Conservation (phyloP, 2,113 vertebrate species). For the Vanacampus margaritifer region DNA sequence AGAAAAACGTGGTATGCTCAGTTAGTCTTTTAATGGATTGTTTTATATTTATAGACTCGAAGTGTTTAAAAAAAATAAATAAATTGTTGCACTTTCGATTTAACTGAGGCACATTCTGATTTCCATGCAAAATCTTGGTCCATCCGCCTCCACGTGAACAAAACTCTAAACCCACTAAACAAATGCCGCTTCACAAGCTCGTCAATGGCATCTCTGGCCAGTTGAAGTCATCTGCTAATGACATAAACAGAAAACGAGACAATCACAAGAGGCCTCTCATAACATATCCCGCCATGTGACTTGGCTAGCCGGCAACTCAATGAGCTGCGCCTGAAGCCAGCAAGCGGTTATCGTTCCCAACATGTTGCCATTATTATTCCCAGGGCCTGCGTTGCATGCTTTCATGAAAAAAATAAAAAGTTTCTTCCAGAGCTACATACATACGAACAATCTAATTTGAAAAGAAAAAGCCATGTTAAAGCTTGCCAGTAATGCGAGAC, state of each 20-base stretch:
- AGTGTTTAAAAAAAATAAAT: no score
- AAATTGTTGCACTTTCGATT: no score
- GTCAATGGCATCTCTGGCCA: background rate
- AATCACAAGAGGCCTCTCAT: background rate
- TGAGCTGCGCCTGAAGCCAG: background rate
- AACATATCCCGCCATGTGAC: background rate
- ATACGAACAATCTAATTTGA: background rate
- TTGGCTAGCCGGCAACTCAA: background rate
- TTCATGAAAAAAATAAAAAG: background rate
- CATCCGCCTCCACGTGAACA: background rate
- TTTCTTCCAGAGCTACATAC: background rate
- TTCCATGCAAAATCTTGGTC: no score
- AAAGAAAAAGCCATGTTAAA: background rate
- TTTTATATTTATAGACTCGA: no score
- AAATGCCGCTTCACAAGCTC: background rate
- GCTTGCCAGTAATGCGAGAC: slow-evolving; percentile 1
- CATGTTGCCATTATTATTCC: slow-evolving; percentile 1
- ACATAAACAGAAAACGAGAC: slow-evolving; percentile 6
- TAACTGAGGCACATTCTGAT: no score
- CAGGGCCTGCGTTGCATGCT: background rate
- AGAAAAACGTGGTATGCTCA: no score
- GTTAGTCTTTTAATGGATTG: no score
- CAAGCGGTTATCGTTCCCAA: background rate
- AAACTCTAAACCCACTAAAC: background rate
- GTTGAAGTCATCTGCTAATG: background rate